Conservation (phyloP, 2,113 vertebrate species). For the Salminus brasiliensis region DNA sequence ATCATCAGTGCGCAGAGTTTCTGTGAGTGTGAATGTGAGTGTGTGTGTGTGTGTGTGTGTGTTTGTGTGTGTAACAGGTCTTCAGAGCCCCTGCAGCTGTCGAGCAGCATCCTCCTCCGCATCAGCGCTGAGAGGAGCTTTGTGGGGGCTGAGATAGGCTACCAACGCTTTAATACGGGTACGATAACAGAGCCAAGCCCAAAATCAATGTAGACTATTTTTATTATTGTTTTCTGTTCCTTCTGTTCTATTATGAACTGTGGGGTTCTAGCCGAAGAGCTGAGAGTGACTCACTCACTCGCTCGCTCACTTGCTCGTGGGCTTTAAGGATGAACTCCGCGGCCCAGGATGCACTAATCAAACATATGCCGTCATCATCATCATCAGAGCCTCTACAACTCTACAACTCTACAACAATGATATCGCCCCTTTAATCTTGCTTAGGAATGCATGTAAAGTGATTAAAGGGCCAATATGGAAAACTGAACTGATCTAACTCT, state of each 20-base stretch:
- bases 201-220: conserved; percentile 25
- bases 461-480: no score
- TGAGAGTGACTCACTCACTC: not conserved
- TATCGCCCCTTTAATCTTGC: no score
- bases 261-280: not conserved
- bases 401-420: no score
- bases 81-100: conserved; percentile 23
- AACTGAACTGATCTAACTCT: no score
- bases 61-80: conserved; percentile 1
- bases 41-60: not conserved
- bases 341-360: not conserved
- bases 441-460: no score
- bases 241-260: not conserved
- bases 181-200: not conserved
- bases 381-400: no score
- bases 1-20: conserved; percentile 16
- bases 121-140: conserved; percentile 4
- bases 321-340: not conserved
- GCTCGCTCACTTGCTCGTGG: conserved; percentile 53
- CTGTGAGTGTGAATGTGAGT: conserved; percentile 2
- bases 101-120: conserved; percentile 14
- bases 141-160: conserved; percentile 36
- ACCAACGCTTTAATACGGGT: conserved; percentile 24
- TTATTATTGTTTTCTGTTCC: not conserved
- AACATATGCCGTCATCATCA: not conserved